Percentiles rank a stretch among this genome's conserved stretches.
These are phyloP conservation scores for Micromussa lordhowensis DNA, from an alignment of 92 coral and sea anemone species.

Conservation along the genomic window DNA sequence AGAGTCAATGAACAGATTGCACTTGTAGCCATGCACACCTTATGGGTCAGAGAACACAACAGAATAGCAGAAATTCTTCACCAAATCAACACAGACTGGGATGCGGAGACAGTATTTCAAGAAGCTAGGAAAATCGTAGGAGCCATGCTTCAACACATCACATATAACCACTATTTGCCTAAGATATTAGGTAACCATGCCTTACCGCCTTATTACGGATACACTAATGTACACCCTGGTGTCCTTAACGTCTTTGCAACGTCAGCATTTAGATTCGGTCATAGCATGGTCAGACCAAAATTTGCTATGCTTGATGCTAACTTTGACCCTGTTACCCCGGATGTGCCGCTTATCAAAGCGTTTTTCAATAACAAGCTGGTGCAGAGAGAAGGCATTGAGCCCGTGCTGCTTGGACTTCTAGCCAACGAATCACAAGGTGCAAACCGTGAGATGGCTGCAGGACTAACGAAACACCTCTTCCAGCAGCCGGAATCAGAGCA, in stretches of 20 bases:
- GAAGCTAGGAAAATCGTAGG: conserved; percentile 95
- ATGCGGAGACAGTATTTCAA: conserved; percentile 77
- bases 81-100: conserved; percentile 80
- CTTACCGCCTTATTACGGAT: conserved; percentile 77
- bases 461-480: conserved; percentile 90
- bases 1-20: conserved; percentile 98
- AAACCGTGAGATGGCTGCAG: conserved; percentile 80
- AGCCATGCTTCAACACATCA: conserved; percentile 92
- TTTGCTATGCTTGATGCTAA: conserved; percentile 85
- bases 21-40: conserved; percentile 92
- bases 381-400: conserved; percentile 82
- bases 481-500: conserved; percentile 97
- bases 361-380: conserved; percentile 92
- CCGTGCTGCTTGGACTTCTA: conserved; percentile 91
- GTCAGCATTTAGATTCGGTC: conserved; percentile 95
- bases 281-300: conserved; percentile 87
- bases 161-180: conserved; percentile 85
- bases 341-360: conserved; percentile 81
- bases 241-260: conserved; percentile 88
- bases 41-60: conserved; percentile 97
- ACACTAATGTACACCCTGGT: conserved; percentile 83
- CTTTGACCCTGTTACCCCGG: conserved; percentile 86
- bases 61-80: conserved; percentile 77
- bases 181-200: conserved; percentile 81
- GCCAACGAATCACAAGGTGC: conserved; percentile 85